A percentile compares a stretch with the other conserved stretches of the same genome.
Evolutionary conservation across 1,140 invertebrate genomes (phyloP).

Genomic region (Andricus grossulariae): DNA sequence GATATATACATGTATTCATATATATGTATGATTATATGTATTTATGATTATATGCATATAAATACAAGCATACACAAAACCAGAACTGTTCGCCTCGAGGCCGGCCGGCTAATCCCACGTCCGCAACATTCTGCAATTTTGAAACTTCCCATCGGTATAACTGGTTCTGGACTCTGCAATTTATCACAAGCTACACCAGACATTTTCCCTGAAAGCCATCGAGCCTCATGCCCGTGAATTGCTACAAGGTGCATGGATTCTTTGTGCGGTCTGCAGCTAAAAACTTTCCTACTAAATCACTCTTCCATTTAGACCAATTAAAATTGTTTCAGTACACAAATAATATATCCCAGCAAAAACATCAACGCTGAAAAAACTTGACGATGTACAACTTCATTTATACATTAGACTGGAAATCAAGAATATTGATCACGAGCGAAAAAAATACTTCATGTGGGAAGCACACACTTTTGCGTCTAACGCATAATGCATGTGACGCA

Average conservation of each 20-base stretch:
- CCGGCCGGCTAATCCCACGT: constrained; percentile 67
- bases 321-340: too few species aligned
- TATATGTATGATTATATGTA: constrained; percentile 1
- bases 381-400: too few species aligned
- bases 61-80: constrained; percentile 20
- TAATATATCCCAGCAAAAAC: too few species aligned
- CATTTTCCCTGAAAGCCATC: constrained; percentile 50
- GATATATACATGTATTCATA: not conserved
- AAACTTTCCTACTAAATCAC: too few species aligned
- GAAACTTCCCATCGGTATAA: constrained; percentile 68
- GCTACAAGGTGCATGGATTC: constrained; percentile 35
- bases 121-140: constrained; percentile 71
- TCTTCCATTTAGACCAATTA: too few species aligned
- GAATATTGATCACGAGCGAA: too few species aligned
- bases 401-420: too few species aligned
- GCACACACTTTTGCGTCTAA: too few species aligned
- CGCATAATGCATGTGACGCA: too few species aligned
- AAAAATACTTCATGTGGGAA: too few species aligned
- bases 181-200: constrained; percentile 56
- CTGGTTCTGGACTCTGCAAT: constrained; percentile 57
- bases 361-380: too few species aligned
- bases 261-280: constrained; percentile 33
- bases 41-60: not conserved
- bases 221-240: not conserved
- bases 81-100: constrained; percentile 39